Percentiles rank a stretch among this genome's conserved stretches.
These are phyloP conservation scores for Pissodes strobi DNA, from an alignment of 1,140 invertebrate genomes.

Conservation along the genomic window DNA sequence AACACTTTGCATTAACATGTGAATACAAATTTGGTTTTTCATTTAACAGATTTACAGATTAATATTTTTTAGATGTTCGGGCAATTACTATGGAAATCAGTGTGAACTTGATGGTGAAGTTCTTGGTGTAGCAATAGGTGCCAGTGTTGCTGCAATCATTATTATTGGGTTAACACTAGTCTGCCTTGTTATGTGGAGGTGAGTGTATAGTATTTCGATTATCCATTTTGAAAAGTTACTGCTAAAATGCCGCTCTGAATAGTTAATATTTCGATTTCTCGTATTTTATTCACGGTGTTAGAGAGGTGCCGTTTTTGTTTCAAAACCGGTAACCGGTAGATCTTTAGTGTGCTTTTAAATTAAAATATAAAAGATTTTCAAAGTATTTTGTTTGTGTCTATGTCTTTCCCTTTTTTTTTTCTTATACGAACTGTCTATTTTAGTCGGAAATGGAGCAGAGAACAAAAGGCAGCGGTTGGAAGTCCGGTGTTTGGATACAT, in stretches of 20 bases:
- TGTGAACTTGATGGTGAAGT: conserved; percentile 93
- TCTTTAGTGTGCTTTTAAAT: no score
- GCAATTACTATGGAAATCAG: conserved; percentile 83
- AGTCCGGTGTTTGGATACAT: conserved; percentile 84
- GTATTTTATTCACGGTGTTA: no score
- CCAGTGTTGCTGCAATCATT: conserved; percentile 82
- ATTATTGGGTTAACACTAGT: conserved; percentile 86
- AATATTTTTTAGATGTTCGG: conserved; percentile 77
- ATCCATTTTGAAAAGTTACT: background rate
- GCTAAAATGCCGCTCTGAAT: no score
- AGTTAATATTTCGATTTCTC: no score
- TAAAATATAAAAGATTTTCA: no score
- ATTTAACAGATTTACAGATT: conserved; percentile 5
- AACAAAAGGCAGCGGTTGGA: conserved; percentile 78
- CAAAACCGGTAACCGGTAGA: no score
- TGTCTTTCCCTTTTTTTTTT: no score
- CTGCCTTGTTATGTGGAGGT: conserved; percentile 91
- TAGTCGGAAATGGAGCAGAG: conserved; percentile 84
- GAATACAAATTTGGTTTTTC: no score
- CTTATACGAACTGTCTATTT: no score
- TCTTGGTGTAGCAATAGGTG: conserved; percentile 85
- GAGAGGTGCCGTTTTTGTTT: no score
- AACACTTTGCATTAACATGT: no score
- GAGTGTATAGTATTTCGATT: conserved; percentile 47
- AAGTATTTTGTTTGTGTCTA: no score